Conservation (phyloP, 1,140 invertebrate genomes). For the Megalopta genalis region DNA sequence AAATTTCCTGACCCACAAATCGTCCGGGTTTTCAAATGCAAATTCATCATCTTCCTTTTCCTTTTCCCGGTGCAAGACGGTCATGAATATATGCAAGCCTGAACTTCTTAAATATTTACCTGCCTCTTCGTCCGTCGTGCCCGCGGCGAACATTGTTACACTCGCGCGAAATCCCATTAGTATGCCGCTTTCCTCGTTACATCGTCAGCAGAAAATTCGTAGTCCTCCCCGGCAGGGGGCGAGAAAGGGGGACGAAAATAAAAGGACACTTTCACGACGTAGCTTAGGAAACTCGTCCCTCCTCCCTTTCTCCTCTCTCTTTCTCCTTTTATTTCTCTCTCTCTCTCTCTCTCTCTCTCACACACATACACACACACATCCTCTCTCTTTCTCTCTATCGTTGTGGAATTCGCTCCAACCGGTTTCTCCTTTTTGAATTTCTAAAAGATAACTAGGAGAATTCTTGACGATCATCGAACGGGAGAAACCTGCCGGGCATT, state of each 20-base stretch:
- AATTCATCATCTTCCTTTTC: constrained; percentile 44
- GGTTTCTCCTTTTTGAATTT: not conserved
- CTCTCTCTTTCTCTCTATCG: too few species aligned
- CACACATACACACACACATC: too few species aligned
- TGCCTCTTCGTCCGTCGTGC: not conserved
- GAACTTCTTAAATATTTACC: constrained; percentile 32
- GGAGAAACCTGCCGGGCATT: too few species aligned
- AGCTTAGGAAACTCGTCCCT: not conserved
- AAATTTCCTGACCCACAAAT: constrained; percentile 37
- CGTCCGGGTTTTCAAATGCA: constrained; percentile 48
- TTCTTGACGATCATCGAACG: not conserved
- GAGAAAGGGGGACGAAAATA: too few species aligned
- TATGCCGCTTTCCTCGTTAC: constrained; percentile 24
- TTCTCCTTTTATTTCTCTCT: not conserved
- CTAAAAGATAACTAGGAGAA: constrained; percentile 1
- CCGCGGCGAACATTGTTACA: not conserved
- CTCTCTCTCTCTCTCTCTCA: too few species aligned
- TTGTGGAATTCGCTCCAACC: not conserved
- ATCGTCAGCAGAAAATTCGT: constrained; percentile 2
- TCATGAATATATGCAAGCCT: constrained; percentile 55
- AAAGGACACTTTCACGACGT: constrained; percentile 1
- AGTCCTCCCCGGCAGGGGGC: not conserved
- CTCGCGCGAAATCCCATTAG: constrained; percentile 12
- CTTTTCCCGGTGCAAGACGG: not conserved
- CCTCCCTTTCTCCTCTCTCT: not conserved